Base-by-base conservation (phyloP, 1,140 invertebrate genomes). In the Conus ventricosus region DNA sequence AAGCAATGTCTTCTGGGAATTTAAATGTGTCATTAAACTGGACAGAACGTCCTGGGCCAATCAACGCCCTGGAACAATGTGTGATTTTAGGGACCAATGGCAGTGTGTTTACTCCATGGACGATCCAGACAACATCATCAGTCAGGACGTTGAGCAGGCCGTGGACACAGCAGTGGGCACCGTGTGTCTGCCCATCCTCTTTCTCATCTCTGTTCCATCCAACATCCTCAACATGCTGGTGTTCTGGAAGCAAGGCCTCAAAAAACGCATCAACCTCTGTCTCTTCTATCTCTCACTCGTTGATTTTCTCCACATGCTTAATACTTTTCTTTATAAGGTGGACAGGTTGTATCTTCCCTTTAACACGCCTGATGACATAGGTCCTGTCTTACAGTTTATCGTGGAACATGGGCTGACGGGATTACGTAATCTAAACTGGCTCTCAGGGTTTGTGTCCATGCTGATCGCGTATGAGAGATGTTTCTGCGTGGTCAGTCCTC, bases 191-290 rank as follows among this genome's bases (percentile, higher is more conserved):
- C 60, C 60, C 60, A 63, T 63, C 60, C 60, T 63, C 11, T 81
- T 81, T 27, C 78, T 81, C 78, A 81, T 81, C 39, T 53, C 27
- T 27, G 78, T 11, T 81, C 78, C 78, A 7, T 39, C 78, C 78
- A 81, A 81, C 78, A 27, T 81, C 78, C 27, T 81, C 78, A 81
- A 54, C 78, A n/a, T 81, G 78, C 17, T 51, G 17, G 78, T 54
- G 15, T 81, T 81, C 11, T 81, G 53, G 10, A 81, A 81, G 23
- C 78, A 81, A 10, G 78, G 78, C 53, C 27, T 81, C 78, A 81
- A 53, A 53, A 11, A 81, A 81, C 27, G 78, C 7, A 81, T 81
- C 78, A 81, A 81, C 39, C 53, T 81, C 0, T 81, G 78, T 81
- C 4, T 81, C 17, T 81, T 81, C 6, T 81, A 27, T 23, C 78